phyloP scores from a whole-genome alignment of 1,140 invertebrate species.

The Orchesella cincta region DNA sequence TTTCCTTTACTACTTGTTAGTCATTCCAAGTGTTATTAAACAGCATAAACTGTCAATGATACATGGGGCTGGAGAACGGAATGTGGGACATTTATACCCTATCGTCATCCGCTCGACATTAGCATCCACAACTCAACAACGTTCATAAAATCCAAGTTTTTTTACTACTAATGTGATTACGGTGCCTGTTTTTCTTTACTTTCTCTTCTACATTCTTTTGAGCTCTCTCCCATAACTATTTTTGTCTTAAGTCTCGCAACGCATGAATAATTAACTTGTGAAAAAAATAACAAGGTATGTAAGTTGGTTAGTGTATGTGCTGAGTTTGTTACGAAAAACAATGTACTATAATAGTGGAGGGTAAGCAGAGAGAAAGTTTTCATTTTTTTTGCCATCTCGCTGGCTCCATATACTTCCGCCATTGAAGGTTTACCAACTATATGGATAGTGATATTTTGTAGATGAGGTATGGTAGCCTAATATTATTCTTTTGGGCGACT shows the following conservation, averaged over 20 bases:
- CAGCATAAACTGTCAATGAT: too few species aligned
- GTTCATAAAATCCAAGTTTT: too few species aligned
- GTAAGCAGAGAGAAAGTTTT: not conserved
- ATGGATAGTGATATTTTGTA: not conserved
- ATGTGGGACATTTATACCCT: too few species aligned
- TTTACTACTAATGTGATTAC: too few species aligned
- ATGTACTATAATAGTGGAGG: not conserved
- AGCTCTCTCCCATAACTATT: not conserved
- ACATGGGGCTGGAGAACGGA: too few species aligned
- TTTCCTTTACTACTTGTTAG: too few species aligned
- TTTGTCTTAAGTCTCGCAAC: not conserved
- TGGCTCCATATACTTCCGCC: not conserved
- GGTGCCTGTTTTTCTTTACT: not conserved
- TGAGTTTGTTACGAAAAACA: too few species aligned
- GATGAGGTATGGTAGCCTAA: not conserved
- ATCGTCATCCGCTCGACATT: too few species aligned
- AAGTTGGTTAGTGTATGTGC: too few species aligned
- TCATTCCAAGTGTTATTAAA: too few species aligned
- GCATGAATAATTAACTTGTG: constrained; percentile 10
- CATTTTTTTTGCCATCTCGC: not conserved
- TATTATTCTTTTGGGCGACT: not conserved
- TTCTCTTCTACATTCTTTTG: not conserved
- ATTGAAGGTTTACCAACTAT: not conserved
- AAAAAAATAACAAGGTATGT: not conserved
- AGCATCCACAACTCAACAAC: too few species aligned